These are phyloP conservation scores for Oceanites oceanicus DNA, from an alignment of 2,113 vertebrate species.

Conservation along the genomic window DNA sequence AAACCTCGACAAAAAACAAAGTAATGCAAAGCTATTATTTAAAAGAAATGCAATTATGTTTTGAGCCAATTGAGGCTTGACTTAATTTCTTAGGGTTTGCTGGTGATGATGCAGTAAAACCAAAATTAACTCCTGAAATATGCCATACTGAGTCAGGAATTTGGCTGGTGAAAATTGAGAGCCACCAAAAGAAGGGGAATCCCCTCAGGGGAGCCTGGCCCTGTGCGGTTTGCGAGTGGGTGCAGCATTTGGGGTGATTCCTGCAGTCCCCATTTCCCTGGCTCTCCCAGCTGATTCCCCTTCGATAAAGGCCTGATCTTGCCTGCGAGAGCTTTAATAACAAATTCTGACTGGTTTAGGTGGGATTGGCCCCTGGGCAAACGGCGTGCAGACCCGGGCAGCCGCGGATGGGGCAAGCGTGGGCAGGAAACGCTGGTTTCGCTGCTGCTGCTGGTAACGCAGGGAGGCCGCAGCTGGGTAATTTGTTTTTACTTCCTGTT, in stretches of 20 bases:
- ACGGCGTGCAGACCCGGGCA: neutral
- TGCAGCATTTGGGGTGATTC: neutral
- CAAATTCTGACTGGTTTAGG: neutral
- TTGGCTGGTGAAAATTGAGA: neutral
- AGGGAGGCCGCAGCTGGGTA: conserved; percentile 60
- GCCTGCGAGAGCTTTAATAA: neutral
- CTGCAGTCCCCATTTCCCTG: neutral
- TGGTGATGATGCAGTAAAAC: neutral
- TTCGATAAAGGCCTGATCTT: neutral
- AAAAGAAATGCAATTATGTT: conserved; percentile 24
- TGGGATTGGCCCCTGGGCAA: neutral
- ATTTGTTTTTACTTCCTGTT: conserved; percentile 75
- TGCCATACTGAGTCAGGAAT: neutral
- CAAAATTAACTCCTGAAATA: neutral
- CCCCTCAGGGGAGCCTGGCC: neutral
- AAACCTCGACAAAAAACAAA: neutral
- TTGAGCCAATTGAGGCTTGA: conserved; percentile 26
- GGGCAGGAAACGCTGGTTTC: conserved; percentile 65
- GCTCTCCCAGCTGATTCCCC: neutral
- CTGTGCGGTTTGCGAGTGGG: neutral
- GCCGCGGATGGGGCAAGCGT: neutral
- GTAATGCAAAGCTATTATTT: neutral
- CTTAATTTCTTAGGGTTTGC: conserved; percentile 31
- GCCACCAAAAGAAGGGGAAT: neutral
- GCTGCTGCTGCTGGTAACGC: neutral